Evolutionary conservation across 1,140 invertebrate species (phyloP).

Genomic region (Delia radicum): DNA sequence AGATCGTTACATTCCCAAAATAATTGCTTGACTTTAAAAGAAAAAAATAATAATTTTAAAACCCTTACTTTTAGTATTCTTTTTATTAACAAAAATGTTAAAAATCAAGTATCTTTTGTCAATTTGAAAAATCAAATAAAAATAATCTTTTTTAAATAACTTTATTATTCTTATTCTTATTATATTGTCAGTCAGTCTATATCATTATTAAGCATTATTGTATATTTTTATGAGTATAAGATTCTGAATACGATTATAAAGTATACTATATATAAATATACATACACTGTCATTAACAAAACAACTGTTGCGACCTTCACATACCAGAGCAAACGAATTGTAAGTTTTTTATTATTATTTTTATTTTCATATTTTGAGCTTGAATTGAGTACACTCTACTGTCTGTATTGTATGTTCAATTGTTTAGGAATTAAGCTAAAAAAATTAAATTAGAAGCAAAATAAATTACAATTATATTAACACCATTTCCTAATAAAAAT

Average conservation of each 20-base stretch:
- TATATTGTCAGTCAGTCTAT: background rate
- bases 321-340: constrained; percentile 47
- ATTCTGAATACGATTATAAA: background rate
- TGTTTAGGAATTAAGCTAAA: background rate
- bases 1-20: too few relatives aligned
- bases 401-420: background rate
- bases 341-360: constrained; percentile 19
- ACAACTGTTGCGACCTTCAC: constrained; percentile 56
- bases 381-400: background rate
- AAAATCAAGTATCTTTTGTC: background rate
- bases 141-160: background rate
- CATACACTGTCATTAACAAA: constrained; percentile 54
- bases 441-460: background rate
- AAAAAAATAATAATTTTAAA: too few relatives aligned
- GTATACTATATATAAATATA: background rate
- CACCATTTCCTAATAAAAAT: too few relatives aligned
- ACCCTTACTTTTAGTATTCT: too few relatives aligned
- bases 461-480: background rate
- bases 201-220: background rate
- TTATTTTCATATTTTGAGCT: background rate
- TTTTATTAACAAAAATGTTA: background rate
- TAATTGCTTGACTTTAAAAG: too few relatives aligned
- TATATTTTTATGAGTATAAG: background rate
- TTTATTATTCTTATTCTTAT: constrained; percentile 1
- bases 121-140: background rate